phyloP scores from a whole-genome alignment of 2,113 vertebrate species.

The Aegithalos caudatus region DNA sequence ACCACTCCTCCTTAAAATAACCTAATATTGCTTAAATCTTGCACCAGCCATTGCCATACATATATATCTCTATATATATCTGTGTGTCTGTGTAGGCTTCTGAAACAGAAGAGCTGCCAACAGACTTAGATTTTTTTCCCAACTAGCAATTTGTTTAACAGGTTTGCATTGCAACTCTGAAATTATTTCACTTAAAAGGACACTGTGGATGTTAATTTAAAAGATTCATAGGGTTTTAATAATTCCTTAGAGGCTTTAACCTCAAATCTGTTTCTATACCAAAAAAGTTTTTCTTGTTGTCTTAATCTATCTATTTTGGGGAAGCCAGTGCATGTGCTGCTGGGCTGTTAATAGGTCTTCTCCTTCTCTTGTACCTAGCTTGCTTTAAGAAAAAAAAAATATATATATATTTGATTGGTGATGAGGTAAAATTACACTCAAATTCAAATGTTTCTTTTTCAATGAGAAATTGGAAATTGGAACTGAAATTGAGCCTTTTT shows the following conservation, averaged over 20 bases:
- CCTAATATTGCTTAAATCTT: neutral
- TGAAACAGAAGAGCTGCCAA: neutral
- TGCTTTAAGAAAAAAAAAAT: neutral
- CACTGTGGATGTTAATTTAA: constrained; percentile 51
- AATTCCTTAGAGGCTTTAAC: constrained; percentile 47
- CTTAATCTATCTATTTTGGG: neutral
- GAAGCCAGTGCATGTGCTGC: neutral
- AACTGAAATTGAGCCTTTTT: neutral
- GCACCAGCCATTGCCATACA: neutral
- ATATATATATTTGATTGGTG: neutral
- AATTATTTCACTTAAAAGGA: constrained; percentile 44
- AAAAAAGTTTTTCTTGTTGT: constrained; percentile 14
- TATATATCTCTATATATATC: no score
- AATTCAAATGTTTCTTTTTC: neutral
- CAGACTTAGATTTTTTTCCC: neutral
- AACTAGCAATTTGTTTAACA: constrained; percentile 38
- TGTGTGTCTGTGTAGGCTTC: neutral
- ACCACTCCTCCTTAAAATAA: neutral
- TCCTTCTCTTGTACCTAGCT: neutral
- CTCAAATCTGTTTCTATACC: constrained; percentile 19
- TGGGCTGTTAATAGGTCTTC: neutral
- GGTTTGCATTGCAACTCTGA: neutral
- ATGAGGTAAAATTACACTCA: neutral
- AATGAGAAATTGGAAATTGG: neutral
- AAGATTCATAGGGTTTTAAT: constrained; percentile 44